Percentiles rank a stretch among this genome's conserved stretches.
phyloP scores from a whole-genome alignment of 2,797 vertebrate species.

The Enteromius mattozi region DNA sequence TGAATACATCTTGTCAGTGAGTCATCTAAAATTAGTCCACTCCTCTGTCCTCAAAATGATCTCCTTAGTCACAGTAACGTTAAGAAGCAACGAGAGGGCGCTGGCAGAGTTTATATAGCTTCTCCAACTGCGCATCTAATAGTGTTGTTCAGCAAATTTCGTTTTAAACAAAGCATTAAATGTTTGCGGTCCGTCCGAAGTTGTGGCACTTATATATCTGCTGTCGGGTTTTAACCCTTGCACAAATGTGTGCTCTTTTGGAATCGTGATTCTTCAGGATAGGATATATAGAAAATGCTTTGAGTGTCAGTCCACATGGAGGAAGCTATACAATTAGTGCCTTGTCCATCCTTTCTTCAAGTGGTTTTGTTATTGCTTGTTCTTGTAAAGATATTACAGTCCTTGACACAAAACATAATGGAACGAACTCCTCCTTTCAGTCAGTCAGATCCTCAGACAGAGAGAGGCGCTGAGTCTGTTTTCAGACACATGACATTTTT shows the following conservation, averaged over 20 bases:
- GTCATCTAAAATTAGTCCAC: slow-evolving; percentile 33
- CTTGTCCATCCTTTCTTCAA: slow-evolving; percentile 44
- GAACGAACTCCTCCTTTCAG: slow-evolving; percentile 12
- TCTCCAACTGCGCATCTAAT: background rate
- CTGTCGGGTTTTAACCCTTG: background rate
- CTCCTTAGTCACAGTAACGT: slow-evolving; percentile 35
- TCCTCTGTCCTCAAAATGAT: slow-evolving; percentile 25
- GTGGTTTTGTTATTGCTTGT: slow-evolving; percentile 52
- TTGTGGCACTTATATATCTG: background rate
- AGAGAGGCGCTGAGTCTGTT: background rate
- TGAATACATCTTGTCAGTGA: slow-evolving; percentile 44
- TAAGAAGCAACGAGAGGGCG: slow-evolving; percentile 29
- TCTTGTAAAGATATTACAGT: slow-evolving; percentile 45
- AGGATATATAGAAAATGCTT: slow-evolving; percentile 21
- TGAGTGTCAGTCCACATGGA: slow-evolving; percentile 32
- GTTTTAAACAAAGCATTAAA: slow-evolving; percentile 10
- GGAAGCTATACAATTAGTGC: slow-evolving; percentile 47
- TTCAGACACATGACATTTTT: slow-evolving; percentile 12
- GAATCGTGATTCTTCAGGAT: background rate
- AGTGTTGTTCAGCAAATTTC: slow-evolving; percentile 17
- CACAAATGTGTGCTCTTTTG: slow-evolving; percentile 2
- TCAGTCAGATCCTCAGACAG: slow-evolving; percentile 34
- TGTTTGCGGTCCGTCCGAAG: background rate
- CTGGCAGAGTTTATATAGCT: slow-evolving; percentile 31
- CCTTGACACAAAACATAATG: slow-evolving; percentile 44